Conservation (phyloP, 2,797 vertebrate species). For the Phataginus tetradactyla region DNA sequence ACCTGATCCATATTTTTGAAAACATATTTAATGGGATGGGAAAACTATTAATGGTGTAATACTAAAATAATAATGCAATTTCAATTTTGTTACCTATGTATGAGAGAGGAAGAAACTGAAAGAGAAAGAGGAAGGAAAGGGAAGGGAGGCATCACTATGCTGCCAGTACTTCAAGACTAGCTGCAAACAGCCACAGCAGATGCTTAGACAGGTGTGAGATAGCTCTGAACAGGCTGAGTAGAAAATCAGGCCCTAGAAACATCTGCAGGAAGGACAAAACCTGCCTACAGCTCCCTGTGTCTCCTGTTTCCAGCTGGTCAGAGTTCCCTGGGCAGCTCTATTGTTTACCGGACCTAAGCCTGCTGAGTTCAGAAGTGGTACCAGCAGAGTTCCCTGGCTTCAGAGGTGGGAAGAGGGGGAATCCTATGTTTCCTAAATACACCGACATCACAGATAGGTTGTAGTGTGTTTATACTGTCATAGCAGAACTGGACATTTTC, state of each 20-base stretch:
- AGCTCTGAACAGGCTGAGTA: neutral
- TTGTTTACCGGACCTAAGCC: neutral
- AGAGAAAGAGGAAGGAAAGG: neutral
- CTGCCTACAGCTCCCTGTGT: too few species aligned
- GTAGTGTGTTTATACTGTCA: neutral
- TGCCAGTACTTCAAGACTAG: neutral
- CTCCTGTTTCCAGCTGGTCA: neutral
- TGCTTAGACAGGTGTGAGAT: neutral
- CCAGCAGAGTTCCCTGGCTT: neutral
- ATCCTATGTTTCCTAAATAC: neutral
- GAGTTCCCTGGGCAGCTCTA: neutral
- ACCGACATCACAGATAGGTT: neutral
- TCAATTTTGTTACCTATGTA: neutral
- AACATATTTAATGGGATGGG: neutral
- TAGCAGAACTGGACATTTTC: neutral
- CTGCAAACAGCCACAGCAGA: neutral
- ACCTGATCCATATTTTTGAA: neutral
- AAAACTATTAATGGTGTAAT: neutral
- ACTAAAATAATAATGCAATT: neutral
- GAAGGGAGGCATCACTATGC: neutral
- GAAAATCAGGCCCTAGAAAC: neutral
- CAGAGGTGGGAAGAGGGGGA: neutral
- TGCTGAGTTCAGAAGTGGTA: neutral
- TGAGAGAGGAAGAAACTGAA: neutral
- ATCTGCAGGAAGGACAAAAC: neutral